Base-by-base conservation (phyloP, 2,888 invertebrate genomes). In the Synergus itoensis region DNA sequence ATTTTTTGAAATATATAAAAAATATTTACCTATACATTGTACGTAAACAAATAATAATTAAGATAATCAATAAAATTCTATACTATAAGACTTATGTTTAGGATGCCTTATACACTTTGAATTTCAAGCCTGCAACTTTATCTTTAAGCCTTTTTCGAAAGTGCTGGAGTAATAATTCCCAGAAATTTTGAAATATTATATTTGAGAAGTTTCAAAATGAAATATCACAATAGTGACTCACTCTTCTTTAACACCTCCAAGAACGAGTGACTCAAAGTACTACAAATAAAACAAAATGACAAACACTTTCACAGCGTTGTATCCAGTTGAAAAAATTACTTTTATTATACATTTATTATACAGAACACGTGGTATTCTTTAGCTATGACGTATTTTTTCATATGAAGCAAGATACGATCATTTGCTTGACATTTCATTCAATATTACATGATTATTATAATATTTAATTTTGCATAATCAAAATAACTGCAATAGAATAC, bases 11-110 rank as follows among this genome's bases (percentile, higher is more conserved):
- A 36, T 36, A 36, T 36, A 36, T 36, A 36, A 36, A 36, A 84
- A 83, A 63, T 60, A 64, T 45, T 78, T 40, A 60, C 60, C 21
- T 16, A 43, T 43, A 18, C 18, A 67, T 14, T 36, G 36, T 5
- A 36, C 36, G 0, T 36, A 36, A 36, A 36, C 5, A 36, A 36
- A 4, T 36, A 36, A 4, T 36, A 5, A 36, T 36, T 36, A 36
- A 36, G 36, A 36, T 36, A 7, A 36, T 36, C 36, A 36, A 36
- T 36, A 36, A 4, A 36, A 36, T 36, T 4, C 36, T 36, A 36
- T 36, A 36, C 36, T 36, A 36, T 2, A 28, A 63, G 41, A 14
- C 18, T 62, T 36, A 43, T 21, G 7, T 40, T 18, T 21, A 28
- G n/a, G 16, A 63, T 12, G 36, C 36, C 36, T 36, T 36, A 5